Percentiles rank a stretch among this genome's conserved stretches.
Conservation (phyloP, 1,140 invertebrate species). For the Mesaphorura yosii region DNA sequence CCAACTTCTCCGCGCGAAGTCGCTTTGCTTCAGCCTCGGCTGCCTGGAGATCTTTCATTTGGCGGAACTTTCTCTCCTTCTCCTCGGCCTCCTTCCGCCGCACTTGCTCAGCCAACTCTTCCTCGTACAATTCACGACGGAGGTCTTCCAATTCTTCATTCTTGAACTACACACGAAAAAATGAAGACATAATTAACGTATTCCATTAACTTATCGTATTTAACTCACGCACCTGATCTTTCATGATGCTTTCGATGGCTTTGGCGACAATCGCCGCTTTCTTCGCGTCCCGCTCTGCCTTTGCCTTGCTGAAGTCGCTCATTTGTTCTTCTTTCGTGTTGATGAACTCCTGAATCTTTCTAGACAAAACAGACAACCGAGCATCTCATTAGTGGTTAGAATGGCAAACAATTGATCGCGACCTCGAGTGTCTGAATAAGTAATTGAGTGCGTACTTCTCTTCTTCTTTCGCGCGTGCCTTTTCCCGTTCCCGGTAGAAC, state of each 20-base stretch:
- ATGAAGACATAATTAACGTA: background rate
- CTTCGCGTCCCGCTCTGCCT: conserved; percentile 15
- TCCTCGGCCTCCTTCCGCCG: conserved; percentile 22
- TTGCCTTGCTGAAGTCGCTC: conserved; percentile 14
- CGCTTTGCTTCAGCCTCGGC: conserved; percentile 25
- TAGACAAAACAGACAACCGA: conserved; percentile 3
- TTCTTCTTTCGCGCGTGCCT: conserved; percentile 14
- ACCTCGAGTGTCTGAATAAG: background rate
- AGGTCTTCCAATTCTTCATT: conserved; percentile 28
- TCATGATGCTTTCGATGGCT: conserved; percentile 25
- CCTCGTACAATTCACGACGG: conserved; percentile 24
- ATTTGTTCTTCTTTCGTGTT: conserved; percentile 17
- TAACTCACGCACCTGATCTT: conserved; percentile 18
- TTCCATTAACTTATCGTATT: background rate
- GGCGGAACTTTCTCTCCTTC: conserved; percentile 1
- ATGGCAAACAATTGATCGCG: background rate
- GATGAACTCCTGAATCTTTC: conserved; percentile 18
- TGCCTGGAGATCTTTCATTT: conserved; percentile 19
- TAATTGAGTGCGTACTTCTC: conserved; percentile 18
- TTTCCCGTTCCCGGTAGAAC: conserved; percentile 9
- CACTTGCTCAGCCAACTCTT: conserved; percentile 22
- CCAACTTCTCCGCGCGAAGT: conserved; percentile 19
- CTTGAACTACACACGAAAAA: conserved; percentile 7
- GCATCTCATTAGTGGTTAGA: conserved; percentile 1
- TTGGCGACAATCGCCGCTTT: conserved; percentile 24